phyloP scores from a whole-genome alignment of 2,888 invertebrate genomes.

The Sturmia bella region DNA sequence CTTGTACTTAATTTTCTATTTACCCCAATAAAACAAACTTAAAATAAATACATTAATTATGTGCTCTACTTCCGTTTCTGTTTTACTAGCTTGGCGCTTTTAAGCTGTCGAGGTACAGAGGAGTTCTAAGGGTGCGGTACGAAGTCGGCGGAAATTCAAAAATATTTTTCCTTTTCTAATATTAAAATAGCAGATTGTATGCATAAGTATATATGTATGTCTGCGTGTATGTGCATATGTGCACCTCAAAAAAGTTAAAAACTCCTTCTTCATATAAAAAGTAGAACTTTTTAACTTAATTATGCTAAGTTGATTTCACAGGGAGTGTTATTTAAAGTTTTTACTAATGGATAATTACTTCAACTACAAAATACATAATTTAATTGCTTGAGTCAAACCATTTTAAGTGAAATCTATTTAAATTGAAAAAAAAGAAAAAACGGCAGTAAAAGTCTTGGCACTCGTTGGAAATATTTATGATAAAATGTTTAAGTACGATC shows the following conservation, averaged over 20 bases:
- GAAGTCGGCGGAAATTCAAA: neutral
- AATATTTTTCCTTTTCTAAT: neutral
- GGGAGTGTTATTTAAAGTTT: conserved; percentile 53
- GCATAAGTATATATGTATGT: neutral
- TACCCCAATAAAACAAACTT: conserved; percentile 15
- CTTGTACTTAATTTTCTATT: conserved; percentile 4
- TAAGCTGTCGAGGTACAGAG: neutral
- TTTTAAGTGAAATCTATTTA: conserved; percentile 64
- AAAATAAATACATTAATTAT: conserved; percentile 33
- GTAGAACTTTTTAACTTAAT: neutral
- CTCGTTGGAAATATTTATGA: conserved; percentile 24
- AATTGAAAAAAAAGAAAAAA: conserved; percentile 58
- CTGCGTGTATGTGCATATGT: neutral
- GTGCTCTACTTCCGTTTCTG: conserved; percentile 51
- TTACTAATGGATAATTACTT: conserved; percentile 53
- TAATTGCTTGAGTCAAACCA: conserved; percentile 54
- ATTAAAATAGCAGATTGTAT: neutral
- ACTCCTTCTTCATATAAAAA: neutral
- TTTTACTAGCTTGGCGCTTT: conserved; percentile 19
- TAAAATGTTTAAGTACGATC: conserved; percentile 29
- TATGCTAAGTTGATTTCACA: conserved; percentile 20
- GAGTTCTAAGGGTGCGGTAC: conserved; percentile 40
- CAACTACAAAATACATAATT: conserved; percentile 54
- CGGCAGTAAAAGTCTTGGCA: conserved; percentile 62
- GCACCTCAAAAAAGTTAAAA: conserved; percentile 28